Evolutionary conservation across 1,140 invertebrate genomes (phyloP).

Genomic region (Drosophila obscura): DNA sequence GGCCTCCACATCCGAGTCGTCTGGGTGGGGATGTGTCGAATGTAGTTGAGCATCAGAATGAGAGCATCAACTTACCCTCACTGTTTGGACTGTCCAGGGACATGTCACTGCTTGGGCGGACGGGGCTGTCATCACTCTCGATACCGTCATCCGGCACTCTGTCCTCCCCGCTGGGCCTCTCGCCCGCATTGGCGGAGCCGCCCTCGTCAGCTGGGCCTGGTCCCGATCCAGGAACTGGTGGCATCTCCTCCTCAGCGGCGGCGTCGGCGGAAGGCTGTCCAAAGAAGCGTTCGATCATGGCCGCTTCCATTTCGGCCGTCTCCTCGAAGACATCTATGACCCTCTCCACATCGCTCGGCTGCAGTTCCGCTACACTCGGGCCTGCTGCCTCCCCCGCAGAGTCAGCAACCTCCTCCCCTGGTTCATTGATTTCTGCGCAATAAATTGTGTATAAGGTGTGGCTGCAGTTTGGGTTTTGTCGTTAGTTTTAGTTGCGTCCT

Average conservation of each 20-base stretch:
- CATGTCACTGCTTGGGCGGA: slow-evolving; percentile 55
- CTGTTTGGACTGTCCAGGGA: slow-evolving; percentile 67
- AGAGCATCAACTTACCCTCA: slow-evolving; percentile 40
- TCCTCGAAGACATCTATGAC: slow-evolving; percentile 50
- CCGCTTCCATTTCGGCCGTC: too few species aligned
- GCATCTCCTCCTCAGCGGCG: too few species aligned
- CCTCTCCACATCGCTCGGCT: slow-evolving; percentile 16
- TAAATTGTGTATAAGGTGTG: not conserved
- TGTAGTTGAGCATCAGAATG: too few species aligned
- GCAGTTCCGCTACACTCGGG: not conserved
- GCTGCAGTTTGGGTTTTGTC: not conserved
- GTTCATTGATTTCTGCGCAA: slow-evolving; percentile 61
- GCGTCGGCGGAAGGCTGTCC: too few species aligned
- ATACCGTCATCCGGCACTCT: slow-evolving; percentile 10
- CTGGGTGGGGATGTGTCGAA: slow-evolving; percentile 5
- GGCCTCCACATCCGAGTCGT: slow-evolving; percentile 60
- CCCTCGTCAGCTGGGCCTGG: too few species aligned
- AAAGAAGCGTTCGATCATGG: too few species aligned
- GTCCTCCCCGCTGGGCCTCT: not conserved
- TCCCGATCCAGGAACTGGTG: too few species aligned
- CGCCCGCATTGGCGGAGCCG: too few species aligned
- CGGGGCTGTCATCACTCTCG: not conserved
- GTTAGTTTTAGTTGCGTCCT: not conserved
- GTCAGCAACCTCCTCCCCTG: slow-evolving; percentile 7
- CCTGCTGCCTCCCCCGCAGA: not conserved